These are phyloP conservation scores for Megaceryle torquata DNA, from an alignment of 2,113 vertebrate species.

Conservation along the genomic window DNA sequence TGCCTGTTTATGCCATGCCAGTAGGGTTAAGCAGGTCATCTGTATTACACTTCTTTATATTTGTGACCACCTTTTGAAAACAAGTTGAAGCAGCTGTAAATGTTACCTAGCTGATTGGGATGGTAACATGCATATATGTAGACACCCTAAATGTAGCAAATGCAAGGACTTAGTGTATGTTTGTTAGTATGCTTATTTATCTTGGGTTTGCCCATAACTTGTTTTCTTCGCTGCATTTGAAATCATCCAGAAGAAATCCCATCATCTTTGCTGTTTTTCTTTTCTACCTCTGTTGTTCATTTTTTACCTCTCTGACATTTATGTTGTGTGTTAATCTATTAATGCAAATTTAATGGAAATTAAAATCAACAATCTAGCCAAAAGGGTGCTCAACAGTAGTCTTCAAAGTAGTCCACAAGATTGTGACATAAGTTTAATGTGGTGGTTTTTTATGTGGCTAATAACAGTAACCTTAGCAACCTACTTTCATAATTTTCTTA, in stretches of 20 bases:
- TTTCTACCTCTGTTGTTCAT: accelerated
- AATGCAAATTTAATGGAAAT: not conserved
- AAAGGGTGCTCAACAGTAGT: not conserved
- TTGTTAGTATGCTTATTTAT: not conserved
- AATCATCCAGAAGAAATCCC: not conserved
- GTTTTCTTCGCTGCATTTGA: not conserved
- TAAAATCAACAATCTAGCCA: not conserved
- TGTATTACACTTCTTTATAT: not conserved
- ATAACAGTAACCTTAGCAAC: not conserved
- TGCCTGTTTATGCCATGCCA: not conserved
- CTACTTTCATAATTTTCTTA: not conserved
- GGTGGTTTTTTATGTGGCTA: not conserved
- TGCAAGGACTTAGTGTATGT: not conserved
- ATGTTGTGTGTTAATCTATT: not conserved
- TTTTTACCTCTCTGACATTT: not conserved
- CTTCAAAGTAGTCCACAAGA: not conserved
- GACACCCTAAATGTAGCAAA: not conserved
- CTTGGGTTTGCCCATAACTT: not conserved
- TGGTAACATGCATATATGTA: not conserved
- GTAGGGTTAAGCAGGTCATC: not conserved
- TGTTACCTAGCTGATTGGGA: not conserved
- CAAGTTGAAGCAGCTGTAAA: not conserved
- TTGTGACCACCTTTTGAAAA: not conserved
- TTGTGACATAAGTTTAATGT: not conserved
- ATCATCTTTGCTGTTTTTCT: not conserved